Base-by-base conservation (phyloP, 2,888 invertebrate species). In the Melanophora roralis region DNA sequence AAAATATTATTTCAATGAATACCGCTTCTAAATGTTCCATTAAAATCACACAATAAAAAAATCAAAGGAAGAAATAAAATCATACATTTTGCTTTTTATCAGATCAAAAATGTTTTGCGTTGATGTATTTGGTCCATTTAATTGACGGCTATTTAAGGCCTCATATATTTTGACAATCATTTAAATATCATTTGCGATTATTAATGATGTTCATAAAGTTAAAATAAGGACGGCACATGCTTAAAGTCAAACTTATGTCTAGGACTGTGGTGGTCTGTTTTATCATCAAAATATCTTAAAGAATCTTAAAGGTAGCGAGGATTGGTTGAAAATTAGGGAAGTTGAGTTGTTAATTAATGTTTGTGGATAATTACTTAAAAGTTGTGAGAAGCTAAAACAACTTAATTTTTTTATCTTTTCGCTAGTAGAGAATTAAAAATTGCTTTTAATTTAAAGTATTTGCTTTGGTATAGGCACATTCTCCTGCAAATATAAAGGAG, bases 41-140 rank as follows among this genome's bases (percentile, higher is more conserved):
- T 27, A 27, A 68, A 71, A 27, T 27, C 27, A 27, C 27, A 72
- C 49, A 62, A 53, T 77, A 65, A n/a, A 59, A 16, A 45, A 51
- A 27, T 14, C 21, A 12, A 9, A 38, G 12, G 21, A 32, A 36
- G 12, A 36, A 8, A 38, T 23, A 14, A 45, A 64, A 23, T 72
- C 60, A 1, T 64, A 64, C 72, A 62, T 72, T 64, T 60, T 43
- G 40, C 11, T 43, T 47, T 72, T 64, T 69, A 79, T 74, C 74
- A 55, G 72, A 6, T 60, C 49, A 43, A 69, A 68, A 68, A 69
- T 64, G 51, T 69, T 49, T 23, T 69, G 55, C 21, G 53, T 57
- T 80, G 80, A 76, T 80, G 75, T 72, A 72, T 75, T 71, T 40
- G 80, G 67, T 51, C 38, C 80, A 80, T 80, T 80, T 59, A 76